Conservation (phyloP, 1,140 invertebrate genomes). For the Zaprionus ghesquierei region DNA sequence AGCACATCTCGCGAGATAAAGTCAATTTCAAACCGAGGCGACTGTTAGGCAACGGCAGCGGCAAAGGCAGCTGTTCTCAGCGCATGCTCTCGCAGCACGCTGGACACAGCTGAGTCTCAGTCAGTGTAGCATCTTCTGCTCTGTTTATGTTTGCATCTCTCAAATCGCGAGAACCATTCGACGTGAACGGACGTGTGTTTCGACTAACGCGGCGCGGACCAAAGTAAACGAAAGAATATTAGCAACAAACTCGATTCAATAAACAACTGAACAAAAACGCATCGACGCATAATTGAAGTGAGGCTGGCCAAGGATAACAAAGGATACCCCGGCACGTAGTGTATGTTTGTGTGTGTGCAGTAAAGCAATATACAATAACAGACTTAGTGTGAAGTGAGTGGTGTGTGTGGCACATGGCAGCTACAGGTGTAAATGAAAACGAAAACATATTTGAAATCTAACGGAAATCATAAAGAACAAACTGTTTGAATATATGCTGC, state of each 20-base stretch:
- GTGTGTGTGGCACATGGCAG: not conserved
- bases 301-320: conserved; percentile 23
- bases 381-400: not conserved
- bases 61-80: conserved; percentile 6
- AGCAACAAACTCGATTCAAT: conserved; percentile 68
- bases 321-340: conserved; percentile 34
- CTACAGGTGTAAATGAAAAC: conserved; percentile 24
- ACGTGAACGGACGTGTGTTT: conserved; percentile 62
- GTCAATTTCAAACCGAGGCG: not conserved
- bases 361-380: not conserved
- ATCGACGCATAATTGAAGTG: conserved; percentile 35
- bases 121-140: conserved; percentile 35
- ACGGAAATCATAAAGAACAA: not conserved
- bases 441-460: not conserved
- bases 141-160: conserved; percentile 70
- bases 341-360: conserved; percentile 12
- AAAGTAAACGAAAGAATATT: conserved; percentile 59
- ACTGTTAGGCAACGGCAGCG: conserved; percentile 24
- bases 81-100: conserved; percentile 34
- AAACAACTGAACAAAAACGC: conserved; percentile 27
- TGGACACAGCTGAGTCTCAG: conserved; percentile 26
- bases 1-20: not conserved
- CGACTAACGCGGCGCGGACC: conserved; percentile 9
- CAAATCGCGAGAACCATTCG: conserved; percentile 71
- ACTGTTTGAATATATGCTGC: not conserved